Conservation (phyloP, 2,113 vertebrate species). For the Lanius ludovicianus region DNA sequence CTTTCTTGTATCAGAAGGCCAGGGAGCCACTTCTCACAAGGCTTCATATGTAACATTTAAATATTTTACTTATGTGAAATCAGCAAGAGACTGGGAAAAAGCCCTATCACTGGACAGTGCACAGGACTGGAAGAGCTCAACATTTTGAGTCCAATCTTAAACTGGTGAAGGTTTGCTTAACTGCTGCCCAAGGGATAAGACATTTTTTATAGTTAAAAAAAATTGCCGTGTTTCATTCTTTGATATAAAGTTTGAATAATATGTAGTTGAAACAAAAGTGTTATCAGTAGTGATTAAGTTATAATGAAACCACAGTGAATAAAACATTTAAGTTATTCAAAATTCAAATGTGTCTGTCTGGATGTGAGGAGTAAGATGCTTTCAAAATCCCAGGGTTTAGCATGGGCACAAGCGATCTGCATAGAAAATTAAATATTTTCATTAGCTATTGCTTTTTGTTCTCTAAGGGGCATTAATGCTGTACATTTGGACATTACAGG, state of each 20-base stretch:
- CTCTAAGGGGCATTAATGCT: background rate
- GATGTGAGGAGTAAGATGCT: background rate
- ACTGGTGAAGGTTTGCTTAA: background rate
- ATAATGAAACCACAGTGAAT: background rate
- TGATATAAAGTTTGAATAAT: background rate
- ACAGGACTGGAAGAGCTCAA: background rate
- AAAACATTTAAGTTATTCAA: background rate
- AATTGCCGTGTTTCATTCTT: background rate
- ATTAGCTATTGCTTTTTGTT: conserved; percentile 20
- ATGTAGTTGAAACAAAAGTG: background rate
- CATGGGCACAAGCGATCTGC: background rate
- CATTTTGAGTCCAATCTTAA: background rate
- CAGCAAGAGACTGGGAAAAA: background rate
- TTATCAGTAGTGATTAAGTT: background rate
- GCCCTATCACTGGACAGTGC: background rate
- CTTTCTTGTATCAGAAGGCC: background rate
- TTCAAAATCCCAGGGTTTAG: conserved; percentile 18
- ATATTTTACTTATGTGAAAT: background rate
- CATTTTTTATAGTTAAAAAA: background rate
- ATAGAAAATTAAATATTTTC: conserved; percentile 12
- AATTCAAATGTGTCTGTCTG: background rate
- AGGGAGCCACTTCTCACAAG: background rate
- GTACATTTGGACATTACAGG: background rate
- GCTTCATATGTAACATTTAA: background rate
- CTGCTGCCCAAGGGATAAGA: background rate